A percentile compares a stretch with the other conserved stretches of the same genome.
These are phyloP conservation scores for Synanthedon myopaeformis DNA, from an alignment of 2,888 invertebrate genomes.

Conservation along the genomic window DNA sequence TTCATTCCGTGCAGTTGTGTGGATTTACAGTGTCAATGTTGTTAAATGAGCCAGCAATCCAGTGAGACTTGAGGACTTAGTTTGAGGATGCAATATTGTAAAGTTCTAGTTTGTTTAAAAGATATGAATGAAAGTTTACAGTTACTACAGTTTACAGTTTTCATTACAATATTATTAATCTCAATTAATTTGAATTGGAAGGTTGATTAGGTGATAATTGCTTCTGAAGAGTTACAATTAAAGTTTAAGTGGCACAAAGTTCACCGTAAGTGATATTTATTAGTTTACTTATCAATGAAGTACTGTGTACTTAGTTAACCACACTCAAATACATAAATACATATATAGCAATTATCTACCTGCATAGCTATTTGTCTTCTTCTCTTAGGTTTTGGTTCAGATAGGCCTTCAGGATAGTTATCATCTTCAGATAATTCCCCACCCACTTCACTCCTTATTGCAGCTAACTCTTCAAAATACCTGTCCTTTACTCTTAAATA, in stretches of 20 bases:
- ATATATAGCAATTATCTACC: constrained; percentile 14
- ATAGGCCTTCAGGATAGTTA: constrained; percentile 79
- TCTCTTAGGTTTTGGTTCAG: constrained; percentile 70
- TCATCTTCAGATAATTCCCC: constrained; percentile 85
- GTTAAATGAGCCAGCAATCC: too few species aligned
- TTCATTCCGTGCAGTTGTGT: too few species aligned
- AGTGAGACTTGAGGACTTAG: too few species aligned
- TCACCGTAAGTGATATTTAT: background rate
- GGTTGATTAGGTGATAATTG: too few species aligned
- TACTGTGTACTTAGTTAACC: constrained; percentile 9
- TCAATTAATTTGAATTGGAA: too few species aligned
- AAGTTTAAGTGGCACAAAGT: background rate
- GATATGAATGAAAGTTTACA: too few species aligned
- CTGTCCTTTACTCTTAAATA: constrained; percentile 66
- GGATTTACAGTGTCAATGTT: too few species aligned
- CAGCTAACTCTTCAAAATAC: constrained; percentile 76
- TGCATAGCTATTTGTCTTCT: constrained; percentile 62
- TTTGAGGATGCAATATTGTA: too few species aligned
- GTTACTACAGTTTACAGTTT: too few species aligned
- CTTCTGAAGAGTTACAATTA: background rate
- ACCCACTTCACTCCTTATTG: constrained; percentile 75
- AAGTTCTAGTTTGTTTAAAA: too few species aligned
- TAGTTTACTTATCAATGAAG: background rate
- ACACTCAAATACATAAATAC: too few species aligned
- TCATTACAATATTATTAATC: too few species aligned